A percentile compares a stretch with the other conserved stretches of the same genome.
phyloP scores from a whole-genome alignment of 2,888 invertebrate genomes.

The Pyrochroa serraticornis region DNA sequence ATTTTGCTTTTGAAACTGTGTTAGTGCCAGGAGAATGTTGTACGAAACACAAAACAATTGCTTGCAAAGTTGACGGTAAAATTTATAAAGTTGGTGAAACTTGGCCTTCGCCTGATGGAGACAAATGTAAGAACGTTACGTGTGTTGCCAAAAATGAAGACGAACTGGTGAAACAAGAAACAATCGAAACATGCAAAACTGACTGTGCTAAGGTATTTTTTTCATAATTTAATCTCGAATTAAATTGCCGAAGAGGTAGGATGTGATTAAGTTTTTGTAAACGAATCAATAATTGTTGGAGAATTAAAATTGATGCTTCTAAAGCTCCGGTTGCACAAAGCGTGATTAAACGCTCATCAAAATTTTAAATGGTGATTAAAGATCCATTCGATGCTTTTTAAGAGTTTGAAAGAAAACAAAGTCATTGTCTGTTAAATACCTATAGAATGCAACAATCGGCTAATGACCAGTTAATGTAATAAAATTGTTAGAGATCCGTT shows the following conservation, averaged over 20 bases:
- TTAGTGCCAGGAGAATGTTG: constrained; percentile 64
- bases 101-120: constrained; percentile 52
- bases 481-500: too few species aligned
- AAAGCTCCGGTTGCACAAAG: too few species aligned
- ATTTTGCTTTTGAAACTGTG: constrained; percentile 62
- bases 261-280: too few species aligned
- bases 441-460: too few species aligned
- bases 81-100: constrained; percentile 59
- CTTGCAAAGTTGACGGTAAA: constrained; percentile 61
- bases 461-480: too few species aligned
- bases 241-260: neutral
- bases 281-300: neutral
- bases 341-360: too few species aligned
- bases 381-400: too few species aligned
- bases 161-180: constrained; percentile 61
- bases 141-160: constrained; percentile 59
- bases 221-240: neutral
- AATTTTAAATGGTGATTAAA: too few species aligned
- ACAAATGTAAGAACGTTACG: constrained; percentile 63
- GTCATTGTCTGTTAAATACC: too few species aligned
- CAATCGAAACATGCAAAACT: constrained; percentile 61
- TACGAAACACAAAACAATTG: constrained; percentile 59
- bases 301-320: too few species aligned
- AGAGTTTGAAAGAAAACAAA: too few species aligned
- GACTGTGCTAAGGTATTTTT: constrained; percentile 55